Conservation (phyloP, 2,797 vertebrate species). For the Trematomus bernacchii region DNA sequence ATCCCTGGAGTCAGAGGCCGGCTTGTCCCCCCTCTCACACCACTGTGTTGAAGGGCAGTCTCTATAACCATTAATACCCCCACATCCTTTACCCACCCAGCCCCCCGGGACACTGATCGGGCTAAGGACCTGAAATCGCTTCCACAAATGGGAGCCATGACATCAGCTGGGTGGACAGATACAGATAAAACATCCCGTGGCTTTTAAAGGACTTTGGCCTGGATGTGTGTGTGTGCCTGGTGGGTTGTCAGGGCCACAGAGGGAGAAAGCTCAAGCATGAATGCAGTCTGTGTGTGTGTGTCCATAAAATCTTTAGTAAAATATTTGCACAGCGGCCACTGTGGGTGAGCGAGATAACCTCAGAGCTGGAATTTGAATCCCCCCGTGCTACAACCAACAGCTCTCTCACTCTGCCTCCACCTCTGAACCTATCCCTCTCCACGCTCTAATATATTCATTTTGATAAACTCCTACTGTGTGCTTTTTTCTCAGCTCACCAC, state of each 20-base stretch:
- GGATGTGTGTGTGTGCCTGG: conserved; percentile 14
- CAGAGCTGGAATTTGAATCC: conserved; percentile 93
- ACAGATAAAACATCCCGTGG: conserved; percentile 42
- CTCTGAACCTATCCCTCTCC: conserved; percentile 9
- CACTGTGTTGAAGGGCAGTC: conserved; percentile 26
- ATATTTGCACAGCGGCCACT: conserved; percentile 98
- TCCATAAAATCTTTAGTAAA: conserved; percentile 97
- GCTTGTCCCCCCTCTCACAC: conserved; percentile 32
- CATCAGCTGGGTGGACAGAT: conserved; percentile 38
- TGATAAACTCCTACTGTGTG: conserved; percentile 37
- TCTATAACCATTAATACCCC: conserved; percentile 21
- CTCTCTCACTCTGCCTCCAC: conserved; percentile 26
- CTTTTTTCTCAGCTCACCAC: conserved; percentile 50
- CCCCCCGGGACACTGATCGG: conserved; percentile 37
- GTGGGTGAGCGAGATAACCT: conserved; percentile 96
- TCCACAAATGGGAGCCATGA: conserved; percentile 43
- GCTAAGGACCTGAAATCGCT: conserved; percentile 44
- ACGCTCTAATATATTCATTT: conserved; percentile 45
- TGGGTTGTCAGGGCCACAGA: conserved; percentile 30
- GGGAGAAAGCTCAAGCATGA: conserved; percentile 43
- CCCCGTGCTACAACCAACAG: conserved; percentile 40
- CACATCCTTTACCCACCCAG: conserved; percentile 10
- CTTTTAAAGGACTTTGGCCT: conserved; percentile 57
- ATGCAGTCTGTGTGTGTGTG: conserved; percentile 71
- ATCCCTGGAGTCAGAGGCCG: conserved; percentile 20